Evolutionary conservation across 2,113 vertebrate genomes (phyloP).

Genomic region (Ceyx cyanopectus): DNA sequence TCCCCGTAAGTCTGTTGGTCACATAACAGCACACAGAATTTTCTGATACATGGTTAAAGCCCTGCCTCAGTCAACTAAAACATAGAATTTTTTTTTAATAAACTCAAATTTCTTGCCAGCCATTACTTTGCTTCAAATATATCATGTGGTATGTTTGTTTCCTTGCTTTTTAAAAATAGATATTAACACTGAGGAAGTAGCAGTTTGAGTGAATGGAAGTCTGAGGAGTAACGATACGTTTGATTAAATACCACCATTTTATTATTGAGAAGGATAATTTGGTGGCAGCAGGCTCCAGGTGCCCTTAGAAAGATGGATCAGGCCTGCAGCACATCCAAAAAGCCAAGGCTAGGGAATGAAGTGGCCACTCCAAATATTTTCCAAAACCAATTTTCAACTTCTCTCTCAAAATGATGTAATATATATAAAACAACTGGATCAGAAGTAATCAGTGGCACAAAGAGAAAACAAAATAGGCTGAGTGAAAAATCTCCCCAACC

Average conservation of each 20-base stretch:
- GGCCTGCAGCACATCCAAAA: neutral
- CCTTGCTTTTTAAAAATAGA: neutral
- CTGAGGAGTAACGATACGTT: neutral
- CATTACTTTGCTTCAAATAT: neutral
- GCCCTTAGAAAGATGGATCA: neutral
- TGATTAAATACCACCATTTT: neutral
- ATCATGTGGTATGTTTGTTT: neutral
- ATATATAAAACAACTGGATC: neutral
- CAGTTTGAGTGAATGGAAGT: neutral
- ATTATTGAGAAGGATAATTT: neutral
- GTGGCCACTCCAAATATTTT: neutral
- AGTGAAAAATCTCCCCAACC: neutral
- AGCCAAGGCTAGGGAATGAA: neutral
- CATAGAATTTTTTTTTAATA: neutral
- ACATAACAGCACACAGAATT: neutral
- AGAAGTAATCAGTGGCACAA: neutral
- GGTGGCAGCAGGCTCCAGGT: neutral
- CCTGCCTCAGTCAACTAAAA: neutral
- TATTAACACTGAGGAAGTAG: neutral
- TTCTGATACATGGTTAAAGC: neutral
- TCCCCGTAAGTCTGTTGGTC: neutral
- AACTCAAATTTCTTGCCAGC: neutral
- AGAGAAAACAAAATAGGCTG: neutral
- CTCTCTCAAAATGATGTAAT: neutral
- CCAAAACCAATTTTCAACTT: neutral